Evolutionary conservation across 2,113 vertebrate species (phyloP).

Genomic region (Shinisaurus crocodilurus): DNA sequence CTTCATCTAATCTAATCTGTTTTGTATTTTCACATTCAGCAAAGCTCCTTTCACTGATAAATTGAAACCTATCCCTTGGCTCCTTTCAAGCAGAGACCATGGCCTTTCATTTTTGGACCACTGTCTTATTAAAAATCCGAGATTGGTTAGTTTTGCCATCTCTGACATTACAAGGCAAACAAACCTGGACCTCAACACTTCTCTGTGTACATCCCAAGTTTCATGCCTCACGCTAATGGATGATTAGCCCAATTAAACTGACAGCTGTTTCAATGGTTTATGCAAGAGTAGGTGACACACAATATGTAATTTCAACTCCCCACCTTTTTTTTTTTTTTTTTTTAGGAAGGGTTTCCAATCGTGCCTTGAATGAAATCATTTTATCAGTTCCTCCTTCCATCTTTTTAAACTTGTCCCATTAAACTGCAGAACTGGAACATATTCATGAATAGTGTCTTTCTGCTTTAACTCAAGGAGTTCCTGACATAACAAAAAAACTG

Average conservation of each 20-base stretch:
- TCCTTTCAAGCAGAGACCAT: constrained; percentile 55
- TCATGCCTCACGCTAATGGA: constrained; percentile 68
- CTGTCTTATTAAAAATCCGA: not conserved
- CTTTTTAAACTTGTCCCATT: constrained; percentile 76
- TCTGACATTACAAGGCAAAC: constrained; percentile 41
- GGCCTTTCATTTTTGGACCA: not conserved
- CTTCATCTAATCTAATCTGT: not conserved
- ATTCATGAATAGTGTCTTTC: constrained; percentile 82
- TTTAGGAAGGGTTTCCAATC: constrained; percentile 67
- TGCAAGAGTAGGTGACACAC: constrained; percentile 65
- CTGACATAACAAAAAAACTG: constrained; percentile 83
- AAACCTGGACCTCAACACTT: constrained; percentile 24
- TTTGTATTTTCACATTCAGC: constrained; percentile 41
- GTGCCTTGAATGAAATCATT: constrained; percentile 76
- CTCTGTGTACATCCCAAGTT: constrained; percentile 38
- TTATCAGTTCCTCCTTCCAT: constrained; percentile 73
- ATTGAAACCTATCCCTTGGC: constrained; percentile 50
- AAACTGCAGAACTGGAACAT: constrained; percentile 84
- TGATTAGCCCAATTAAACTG: constrained; percentile 73
- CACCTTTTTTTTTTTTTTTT: constrained; percentile 14
- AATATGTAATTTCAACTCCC: constrained; percentile 78
- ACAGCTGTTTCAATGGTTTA: constrained; percentile 63
- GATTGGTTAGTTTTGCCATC: not conserved
- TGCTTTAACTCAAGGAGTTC: constrained; percentile 80
- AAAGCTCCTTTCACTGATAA: constrained; percentile 46